phyloP scores from a whole-genome alignment of 2,888 invertebrate species.

The Drosophila cyrtoloma region DNA sequence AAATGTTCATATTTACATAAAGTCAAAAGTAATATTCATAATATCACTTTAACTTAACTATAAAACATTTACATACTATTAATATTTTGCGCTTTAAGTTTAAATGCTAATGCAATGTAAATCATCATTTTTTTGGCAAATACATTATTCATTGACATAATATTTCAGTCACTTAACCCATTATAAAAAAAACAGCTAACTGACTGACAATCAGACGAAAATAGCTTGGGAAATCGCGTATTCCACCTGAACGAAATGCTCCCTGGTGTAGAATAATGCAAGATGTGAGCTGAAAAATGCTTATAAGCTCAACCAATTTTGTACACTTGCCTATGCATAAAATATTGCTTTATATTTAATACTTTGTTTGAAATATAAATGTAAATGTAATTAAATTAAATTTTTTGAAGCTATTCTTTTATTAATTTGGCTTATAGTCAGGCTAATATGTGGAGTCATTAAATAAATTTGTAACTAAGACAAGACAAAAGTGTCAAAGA shows the following conservation, averaged over 20 bases:
- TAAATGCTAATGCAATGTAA: background rate
- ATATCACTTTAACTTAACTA: too few relatives aligned
- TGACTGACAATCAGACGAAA: slow-evolving; percentile 20
- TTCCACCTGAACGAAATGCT: slow-evolving; percentile 41
- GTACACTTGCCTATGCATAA: background rate
- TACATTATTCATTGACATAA: background rate
- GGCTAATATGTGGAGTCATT: too few relatives aligned
- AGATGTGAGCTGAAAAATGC: slow-evolving; percentile 4
- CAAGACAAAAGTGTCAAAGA: background rate
- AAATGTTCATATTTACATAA: too few relatives aligned
- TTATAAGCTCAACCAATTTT: slow-evolving; percentile 46
- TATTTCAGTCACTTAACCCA: background rate
- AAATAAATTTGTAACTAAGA: background rate
- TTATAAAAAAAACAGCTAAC: too few relatives aligned
- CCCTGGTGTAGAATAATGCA: slow-evolving; percentile 21
- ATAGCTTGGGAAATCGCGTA: slow-evolving; percentile 41
- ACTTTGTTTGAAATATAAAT: background rate
- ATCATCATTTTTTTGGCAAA: background rate
- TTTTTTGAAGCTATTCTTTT: background rate
- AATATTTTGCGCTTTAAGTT: background rate
- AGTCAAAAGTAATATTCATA: too few relatives aligned
- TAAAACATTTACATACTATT: background rate
- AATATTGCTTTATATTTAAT: background rate
- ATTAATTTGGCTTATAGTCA: background rate
- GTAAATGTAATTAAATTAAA: background rate